Percentiles rank a stretch among this genome's conserved stretches.
These are phyloP conservation scores for Rhagium mordax DNA, from an alignment of 2,888 invertebrate genomes.

Conservation along the genomic window DNA sequence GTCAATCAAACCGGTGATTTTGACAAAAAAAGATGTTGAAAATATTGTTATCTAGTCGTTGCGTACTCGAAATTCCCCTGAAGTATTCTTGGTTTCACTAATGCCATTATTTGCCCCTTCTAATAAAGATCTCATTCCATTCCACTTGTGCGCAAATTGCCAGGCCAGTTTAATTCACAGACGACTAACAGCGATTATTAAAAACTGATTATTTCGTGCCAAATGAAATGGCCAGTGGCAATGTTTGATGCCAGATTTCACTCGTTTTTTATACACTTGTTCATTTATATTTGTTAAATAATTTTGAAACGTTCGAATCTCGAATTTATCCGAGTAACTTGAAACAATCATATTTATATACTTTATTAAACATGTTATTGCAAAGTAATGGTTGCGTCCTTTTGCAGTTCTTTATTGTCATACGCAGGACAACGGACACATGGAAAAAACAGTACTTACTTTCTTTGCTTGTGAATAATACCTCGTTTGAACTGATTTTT, in stretches of 20 bases:
- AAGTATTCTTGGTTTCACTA: constrained; percentile 47
- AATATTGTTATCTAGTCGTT: constrained; percentile 47
- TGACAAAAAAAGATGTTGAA: constrained; percentile 31
- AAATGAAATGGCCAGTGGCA: constrained; percentile 64
- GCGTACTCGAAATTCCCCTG: constrained; percentile 38
- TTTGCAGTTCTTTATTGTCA: not conserved
- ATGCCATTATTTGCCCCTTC: constrained; percentile 47
- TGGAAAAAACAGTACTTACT: not conserved
- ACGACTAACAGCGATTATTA: constrained; percentile 46
- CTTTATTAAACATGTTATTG: not conserved
- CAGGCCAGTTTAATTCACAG: constrained; percentile 57
- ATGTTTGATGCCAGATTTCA: constrained; percentile 56
- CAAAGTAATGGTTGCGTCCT: not conserved
- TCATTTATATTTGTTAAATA: constrained; percentile 28
- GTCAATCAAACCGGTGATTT: constrained; percentile 6
- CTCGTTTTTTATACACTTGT: constrained; percentile 54
- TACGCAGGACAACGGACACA: not conserved
- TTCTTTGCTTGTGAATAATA: no score
- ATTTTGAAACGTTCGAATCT: constrained; percentile 13
- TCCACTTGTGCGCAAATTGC: constrained; percentile 60
- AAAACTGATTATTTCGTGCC: constrained; percentile 56
- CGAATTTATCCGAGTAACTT: constrained; percentile 22
- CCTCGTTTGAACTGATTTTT: no score
- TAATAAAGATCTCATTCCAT: constrained; percentile 63
- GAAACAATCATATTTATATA: constrained; percentile 27